A percentile compares a stretch with the other conserved stretches of the same genome.
phyloP scores from a whole-genome alignment of 2,888 invertebrate genomes.

The Alloscopus bannaensis region DNA sequence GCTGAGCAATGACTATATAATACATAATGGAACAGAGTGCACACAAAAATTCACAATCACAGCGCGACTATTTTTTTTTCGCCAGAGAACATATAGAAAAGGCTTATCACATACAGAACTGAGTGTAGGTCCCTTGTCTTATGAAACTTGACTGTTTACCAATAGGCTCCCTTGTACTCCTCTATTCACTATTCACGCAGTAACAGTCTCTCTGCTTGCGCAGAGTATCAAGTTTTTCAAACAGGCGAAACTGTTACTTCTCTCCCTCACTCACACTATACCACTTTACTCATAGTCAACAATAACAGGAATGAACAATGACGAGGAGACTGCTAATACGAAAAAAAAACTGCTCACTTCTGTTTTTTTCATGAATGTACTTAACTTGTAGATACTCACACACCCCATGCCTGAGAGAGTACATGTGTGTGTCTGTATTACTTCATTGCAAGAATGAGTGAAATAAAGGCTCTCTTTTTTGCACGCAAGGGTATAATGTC shows the following conservation, averaged over 20 bases:
- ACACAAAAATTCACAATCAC: conserved; percentile 6
- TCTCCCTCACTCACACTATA: conserved; percentile 7
- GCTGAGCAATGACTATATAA: background rate
- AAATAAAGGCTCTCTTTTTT: background rate
- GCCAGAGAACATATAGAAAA: no score
- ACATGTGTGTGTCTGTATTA: conserved; percentile 1
- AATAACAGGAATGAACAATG: conserved; percentile 18
- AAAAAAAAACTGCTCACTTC: no score
- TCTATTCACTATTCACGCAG: no score
- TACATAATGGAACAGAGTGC: background rate
- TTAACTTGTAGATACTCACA: no score
- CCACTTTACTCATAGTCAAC: background rate
- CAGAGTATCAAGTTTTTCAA: no score
- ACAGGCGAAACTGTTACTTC: conserved; percentile 6
- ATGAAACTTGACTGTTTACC: conserved; percentile 12
- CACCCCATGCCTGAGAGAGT: no score
- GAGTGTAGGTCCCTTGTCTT: conserved; percentile 3
- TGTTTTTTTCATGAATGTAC: no score
- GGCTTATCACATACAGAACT: no score
- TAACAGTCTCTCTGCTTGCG: no score
- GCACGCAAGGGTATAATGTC: conserved; percentile 34
- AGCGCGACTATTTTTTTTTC: no score
- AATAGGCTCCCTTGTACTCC: no score
- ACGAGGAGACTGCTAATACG: background rate
- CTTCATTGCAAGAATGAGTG: conserved; percentile 5